phyloP scores from a whole-genome alignment of 2,113 vertebrate species.

The Entomyzon cyanotis region DNA sequence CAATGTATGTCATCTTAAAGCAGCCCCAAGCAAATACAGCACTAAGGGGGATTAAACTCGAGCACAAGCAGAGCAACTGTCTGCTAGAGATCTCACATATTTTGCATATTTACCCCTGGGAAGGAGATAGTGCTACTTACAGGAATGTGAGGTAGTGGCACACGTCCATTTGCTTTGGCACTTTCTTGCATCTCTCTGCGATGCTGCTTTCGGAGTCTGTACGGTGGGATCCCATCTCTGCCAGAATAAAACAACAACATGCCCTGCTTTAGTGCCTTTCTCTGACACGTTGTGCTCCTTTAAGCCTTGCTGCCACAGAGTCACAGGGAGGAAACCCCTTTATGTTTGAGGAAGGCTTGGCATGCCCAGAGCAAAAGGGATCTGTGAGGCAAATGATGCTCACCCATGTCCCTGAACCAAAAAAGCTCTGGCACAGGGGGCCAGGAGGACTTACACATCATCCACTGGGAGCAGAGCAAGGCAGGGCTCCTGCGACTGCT shows the following conservation, averaged over 20 bases:
- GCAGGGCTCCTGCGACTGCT: not conserved
- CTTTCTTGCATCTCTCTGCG: slow-evolving; percentile 99
- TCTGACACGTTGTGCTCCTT: fast-evolving
- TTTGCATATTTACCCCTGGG: slow-evolving; percentile 28
- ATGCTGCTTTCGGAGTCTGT: slow-evolving; percentile 93
- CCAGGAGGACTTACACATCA: not conserved
- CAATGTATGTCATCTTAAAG: not conserved
- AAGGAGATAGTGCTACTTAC: slow-evolving; percentile 78
- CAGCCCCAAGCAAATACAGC: not conserved
- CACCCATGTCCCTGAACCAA: fast-evolving
- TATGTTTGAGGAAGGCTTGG: not conserved
- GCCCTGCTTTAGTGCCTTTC: not conserved
- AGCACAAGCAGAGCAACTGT: not conserved
- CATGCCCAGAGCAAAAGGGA: not conserved
- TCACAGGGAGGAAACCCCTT: not conserved
- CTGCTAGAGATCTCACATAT: not conserved
- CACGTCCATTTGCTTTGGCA: slow-evolving; percentile 96
- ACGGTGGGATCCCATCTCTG: slow-evolving; percentile 95
- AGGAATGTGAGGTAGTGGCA: slow-evolving; percentile 98
- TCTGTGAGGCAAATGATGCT: fast-evolving
- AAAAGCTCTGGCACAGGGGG: not conserved
- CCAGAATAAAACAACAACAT: not conserved
- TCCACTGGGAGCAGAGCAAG: fast-evolving
- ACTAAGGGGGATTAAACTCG: not conserved
- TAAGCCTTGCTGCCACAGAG: not conserved